Base-by-base conservation (phyloP, 1,140 invertebrate genomes). In the Cylas formicarius region DNA sequence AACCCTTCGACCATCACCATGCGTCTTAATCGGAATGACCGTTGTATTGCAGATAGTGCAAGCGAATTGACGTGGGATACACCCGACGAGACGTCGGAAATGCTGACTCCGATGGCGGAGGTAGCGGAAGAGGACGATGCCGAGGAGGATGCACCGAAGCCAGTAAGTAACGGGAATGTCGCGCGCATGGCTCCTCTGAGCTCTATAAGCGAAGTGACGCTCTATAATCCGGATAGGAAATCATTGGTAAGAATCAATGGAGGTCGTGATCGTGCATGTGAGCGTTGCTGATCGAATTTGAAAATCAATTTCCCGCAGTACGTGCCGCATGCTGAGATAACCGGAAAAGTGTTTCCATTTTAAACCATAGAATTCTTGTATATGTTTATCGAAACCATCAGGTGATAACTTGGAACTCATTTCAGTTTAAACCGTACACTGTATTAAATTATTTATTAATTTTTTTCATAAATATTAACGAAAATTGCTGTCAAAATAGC, bases 41-140 rank as follows among this genome's bases (percentile, higher is more conserved):
- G n/a, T n/a, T 35, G 14, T 2, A 4, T 28, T 26, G 14, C 28
- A 56, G 62, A 64, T 50, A 57, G 56, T 48, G 56, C 58, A 11
- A 55, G 51, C 34, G 71, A 74, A 36, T 56, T 69, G 28, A 60
- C 67, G 11, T 73, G 68, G 66, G 71, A 73, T 42, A 66, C 68
- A 6, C 57, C 69, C 61, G 55, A 71, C 67, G 58, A 64, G 50
- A 55, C 43, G 16, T 42, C 71, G 17, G 74, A 75, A 56, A 52
- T 66, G 0, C 49, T 76, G 16, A 65, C 52, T 17, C 69, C 71
- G 22, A 73, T 75, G 44, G 64, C 67, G 7, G 73, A 76, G 52
- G 61, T 73, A 52, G 58, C 71, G 22, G 68, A 74, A 45, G 68
- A 72, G 49, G 72, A 75, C 42, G 72, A 72, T 14, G 61, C 60